Percentiles rank a stretch among this genome's conserved stretches.
Evolutionary conservation across 2,888 invertebrate genomes (phyloP).

Genomic region (Eristalis tenax): DNA sequence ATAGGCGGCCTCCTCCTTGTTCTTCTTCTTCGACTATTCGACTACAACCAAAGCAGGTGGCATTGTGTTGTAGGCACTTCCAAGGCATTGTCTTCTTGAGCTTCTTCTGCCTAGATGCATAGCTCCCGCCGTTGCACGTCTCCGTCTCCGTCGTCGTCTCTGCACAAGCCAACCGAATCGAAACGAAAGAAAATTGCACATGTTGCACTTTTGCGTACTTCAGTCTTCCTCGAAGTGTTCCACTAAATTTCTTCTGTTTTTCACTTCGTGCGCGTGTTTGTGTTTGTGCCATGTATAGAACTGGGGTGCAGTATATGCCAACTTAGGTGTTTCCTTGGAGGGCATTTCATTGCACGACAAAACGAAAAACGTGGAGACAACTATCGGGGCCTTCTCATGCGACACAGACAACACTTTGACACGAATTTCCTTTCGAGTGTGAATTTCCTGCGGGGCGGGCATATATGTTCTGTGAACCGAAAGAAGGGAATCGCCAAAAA

Average conservation of each 20-base stretch:
- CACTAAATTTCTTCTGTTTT: conserved; percentile 52
- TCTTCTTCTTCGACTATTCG: background rate
- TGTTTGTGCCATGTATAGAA: conserved; percentile 28
- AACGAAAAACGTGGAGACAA: conserved; percentile 12
- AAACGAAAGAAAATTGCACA: conserved; percentile 69
- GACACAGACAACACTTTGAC: conserved; percentile 66
- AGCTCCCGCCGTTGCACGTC: background rate
- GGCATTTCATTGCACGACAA: conserved; percentile 58
- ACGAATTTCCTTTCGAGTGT: conserved; percentile 63
- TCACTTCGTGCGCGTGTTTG: background rate
- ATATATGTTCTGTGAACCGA: conserved; percentile 2
- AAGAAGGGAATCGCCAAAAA: conserved; percentile 5
- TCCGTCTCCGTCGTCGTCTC: conserved; percentile 30
- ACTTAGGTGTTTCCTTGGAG: conserved; percentile 62
- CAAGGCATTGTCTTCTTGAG: conserved; percentile 57
- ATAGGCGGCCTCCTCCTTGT: conserved; percentile 21
- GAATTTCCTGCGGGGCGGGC: conserved; percentile 33
- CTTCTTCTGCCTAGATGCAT: conserved; percentile 26
- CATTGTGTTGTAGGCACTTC: conserved; percentile 47
- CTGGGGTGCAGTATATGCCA: conserved; percentile 34
- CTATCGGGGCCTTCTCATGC: conserved; percentile 48
- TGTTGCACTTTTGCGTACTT: conserved; percentile 69
- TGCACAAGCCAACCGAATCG: conserved; percentile 63
- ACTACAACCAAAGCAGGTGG: conserved; percentile 1
- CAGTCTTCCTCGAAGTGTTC: conserved; percentile 49